Evolutionary conservation across 2,113 vertebrate species (phyloP).

Genomic region (Cyanocitta stelleri): DNA sequence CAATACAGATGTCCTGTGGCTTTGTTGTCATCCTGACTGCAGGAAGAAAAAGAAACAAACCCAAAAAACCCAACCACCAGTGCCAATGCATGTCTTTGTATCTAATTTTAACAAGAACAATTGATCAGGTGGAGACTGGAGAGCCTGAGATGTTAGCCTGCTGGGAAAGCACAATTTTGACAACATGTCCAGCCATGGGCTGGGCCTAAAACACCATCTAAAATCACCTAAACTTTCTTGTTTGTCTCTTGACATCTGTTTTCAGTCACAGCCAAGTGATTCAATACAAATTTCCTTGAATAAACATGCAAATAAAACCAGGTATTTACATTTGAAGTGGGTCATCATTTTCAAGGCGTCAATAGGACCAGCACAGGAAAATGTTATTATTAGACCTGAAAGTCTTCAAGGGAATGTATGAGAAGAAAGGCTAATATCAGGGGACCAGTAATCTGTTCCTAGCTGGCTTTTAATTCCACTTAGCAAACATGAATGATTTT

Average conservation of each 20-base stretch:
- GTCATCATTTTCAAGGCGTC: not conserved
- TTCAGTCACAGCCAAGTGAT: not conserved
- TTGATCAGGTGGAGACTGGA: not conserved
- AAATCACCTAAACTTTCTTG: not conserved
- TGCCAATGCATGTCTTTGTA: not conserved
- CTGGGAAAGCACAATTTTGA: not conserved
- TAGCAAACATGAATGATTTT: slow-evolving; percentile 35
- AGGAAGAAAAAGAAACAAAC: not conserved
- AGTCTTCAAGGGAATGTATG: not conserved
- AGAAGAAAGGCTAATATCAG: slow-evolving; percentile 37
- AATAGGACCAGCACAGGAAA: not conserved
- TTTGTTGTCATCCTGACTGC: not conserved
- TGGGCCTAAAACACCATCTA: not conserved
- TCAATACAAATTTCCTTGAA: not conserved
- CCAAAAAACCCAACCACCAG: not conserved
- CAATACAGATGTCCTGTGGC: not conserved
- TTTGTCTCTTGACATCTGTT: not conserved
- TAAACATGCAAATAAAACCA: not conserved
- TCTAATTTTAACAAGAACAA: not conserved
- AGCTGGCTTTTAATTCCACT: slow-evolving; percentile 33
- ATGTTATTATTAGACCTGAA: slow-evolving; percentile 26
- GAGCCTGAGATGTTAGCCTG: not conserved
- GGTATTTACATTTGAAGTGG: slow-evolving; percentile 27
- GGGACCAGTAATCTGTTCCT: slow-evolving; percentile 24
- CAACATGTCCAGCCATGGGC: not conserved